Percentiles rank a stretch among this genome's conserved stretches.
phyloP scores from a whole-genome alignment of 2,113 vertebrate species.

The Triplophysa siluroides region DNA sequence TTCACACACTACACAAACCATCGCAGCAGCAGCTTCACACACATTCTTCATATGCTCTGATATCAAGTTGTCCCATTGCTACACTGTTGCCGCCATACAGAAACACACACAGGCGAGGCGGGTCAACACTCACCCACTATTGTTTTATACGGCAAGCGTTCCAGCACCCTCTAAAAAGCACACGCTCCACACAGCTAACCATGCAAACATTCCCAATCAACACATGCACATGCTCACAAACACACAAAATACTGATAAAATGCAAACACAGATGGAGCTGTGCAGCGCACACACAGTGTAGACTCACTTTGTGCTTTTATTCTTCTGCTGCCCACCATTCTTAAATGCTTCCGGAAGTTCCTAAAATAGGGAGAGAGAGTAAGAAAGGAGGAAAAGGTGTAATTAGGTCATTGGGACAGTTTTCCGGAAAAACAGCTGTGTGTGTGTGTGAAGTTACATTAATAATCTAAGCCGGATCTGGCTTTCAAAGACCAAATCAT shows the following conservation, averaged over 20 bases:
- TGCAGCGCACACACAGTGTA: conserved; percentile 16
- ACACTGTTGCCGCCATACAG: neutral
- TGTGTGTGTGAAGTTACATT: conserved; percentile 6
- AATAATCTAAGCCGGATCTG: neutral
- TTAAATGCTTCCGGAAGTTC: conserved; percentile 98
- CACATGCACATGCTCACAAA: conserved; percentile 32
- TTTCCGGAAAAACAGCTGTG: neutral
- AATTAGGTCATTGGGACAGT: conserved; percentile 17
- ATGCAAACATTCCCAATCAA: conserved; percentile 19
- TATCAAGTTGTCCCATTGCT: neutral
- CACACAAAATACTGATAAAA: conserved; percentile 27
- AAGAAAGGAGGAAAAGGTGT: conserved; percentile 1
- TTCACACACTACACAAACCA: neutral
- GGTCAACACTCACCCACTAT: neutral
- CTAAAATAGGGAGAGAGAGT: conserved; percentile 63
- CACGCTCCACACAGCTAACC: neutral
- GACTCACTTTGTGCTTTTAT: conserved; percentile 98
- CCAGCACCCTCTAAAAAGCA: conserved; percentile 2
- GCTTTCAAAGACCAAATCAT: neutral
- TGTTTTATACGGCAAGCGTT: neutral
- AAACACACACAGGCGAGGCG: neutral
- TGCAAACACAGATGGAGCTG: conserved; percentile 12
- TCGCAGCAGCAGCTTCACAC: conserved; percentile 14
- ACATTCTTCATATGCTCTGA: neutral
- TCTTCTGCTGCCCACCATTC: conserved; percentile 98